Percentiles rank a stretch among this genome's conserved stretches.
Evolutionary conservation across 2,113 vertebrate species (phyloP).

Genomic region (Pseudolaguvia tuberculata): DNA sequence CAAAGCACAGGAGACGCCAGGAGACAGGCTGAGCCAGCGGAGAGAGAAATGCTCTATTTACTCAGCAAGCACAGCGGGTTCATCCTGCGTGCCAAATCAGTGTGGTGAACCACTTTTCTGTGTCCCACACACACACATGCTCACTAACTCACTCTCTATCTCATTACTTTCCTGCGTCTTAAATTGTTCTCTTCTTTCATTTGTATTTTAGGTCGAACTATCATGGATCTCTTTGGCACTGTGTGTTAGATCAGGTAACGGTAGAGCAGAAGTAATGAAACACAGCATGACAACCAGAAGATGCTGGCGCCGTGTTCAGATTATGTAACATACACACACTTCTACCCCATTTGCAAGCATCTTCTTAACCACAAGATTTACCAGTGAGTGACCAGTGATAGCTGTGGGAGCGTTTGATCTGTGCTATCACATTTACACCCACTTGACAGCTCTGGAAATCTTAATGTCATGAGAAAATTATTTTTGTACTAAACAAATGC

Average conservation of each 20-base stretch:
- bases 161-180: constrained; percentile 24
- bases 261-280: not conserved
- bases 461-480: not conserved
- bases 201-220: constrained; percentile 11
- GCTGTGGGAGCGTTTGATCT: not conserved
- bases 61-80: constrained; percentile 41
- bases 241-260: not conserved
- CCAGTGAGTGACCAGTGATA: not conserved
- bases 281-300: not conserved
- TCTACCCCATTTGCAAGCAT: not conserved
- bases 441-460: not conserved
- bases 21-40: constrained; percentile 23
- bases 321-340: constrained; percentile 9
- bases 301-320: not conserved
- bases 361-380: not conserved
- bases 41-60: constrained; percentile 43
- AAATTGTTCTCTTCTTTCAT: constrained; percentile 10
- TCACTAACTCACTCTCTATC: not conserved
- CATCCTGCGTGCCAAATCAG: constrained; percentile 36
- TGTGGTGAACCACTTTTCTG: constrained; percentile 7
- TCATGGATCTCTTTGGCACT: not conserved
- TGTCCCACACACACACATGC: constrained; percentile 22
- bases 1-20: constrained; percentile 33
- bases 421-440: not conserved
- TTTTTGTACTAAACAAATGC: not conserved